Evolutionary conservation across 1,140 invertebrate species (phyloP).

Genomic region (Yoshiicerus persimilis): DNA sequence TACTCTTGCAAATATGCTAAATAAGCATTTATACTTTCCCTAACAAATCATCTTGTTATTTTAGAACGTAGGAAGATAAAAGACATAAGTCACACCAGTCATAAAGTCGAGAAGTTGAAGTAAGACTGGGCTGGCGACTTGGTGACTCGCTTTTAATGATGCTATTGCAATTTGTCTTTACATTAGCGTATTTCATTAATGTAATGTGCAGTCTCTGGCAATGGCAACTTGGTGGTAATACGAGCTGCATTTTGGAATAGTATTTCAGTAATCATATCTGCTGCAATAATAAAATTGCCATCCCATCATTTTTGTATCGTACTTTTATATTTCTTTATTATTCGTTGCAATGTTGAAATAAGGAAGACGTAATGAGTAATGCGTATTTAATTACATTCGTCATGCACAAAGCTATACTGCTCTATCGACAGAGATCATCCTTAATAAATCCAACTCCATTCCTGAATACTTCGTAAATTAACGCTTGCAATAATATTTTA

Average conservation of each 20-base stretch:
- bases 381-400: too few species aligned
- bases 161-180: background rate
- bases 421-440: too few species aligned
- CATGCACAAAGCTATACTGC: too few species aligned
- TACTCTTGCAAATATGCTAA: background rate
- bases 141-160: background rate
- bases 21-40: constrained; percentile 13
- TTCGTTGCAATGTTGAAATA: too few species aligned
- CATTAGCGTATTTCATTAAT: background rate
- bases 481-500: too few species aligned
- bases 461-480: too few species aligned
- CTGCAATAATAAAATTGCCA: too few species aligned
- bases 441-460: too few species aligned
- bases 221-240: background rate
- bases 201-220: background rate
- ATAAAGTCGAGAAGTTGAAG: background rate
- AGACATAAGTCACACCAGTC: background rate
- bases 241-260: background rate
- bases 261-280: too few species aligned
- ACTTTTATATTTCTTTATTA: too few species aligned
- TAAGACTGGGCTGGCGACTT: background rate
- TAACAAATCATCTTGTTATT: constrained; percentile 6
- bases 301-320: too few species aligned
- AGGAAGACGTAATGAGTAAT: too few species aligned
- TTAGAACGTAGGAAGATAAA: background rate